Evolutionary conservation across 2,888 invertebrate species (phyloP).

Genomic region (Cyaniris semiargus): DNA sequence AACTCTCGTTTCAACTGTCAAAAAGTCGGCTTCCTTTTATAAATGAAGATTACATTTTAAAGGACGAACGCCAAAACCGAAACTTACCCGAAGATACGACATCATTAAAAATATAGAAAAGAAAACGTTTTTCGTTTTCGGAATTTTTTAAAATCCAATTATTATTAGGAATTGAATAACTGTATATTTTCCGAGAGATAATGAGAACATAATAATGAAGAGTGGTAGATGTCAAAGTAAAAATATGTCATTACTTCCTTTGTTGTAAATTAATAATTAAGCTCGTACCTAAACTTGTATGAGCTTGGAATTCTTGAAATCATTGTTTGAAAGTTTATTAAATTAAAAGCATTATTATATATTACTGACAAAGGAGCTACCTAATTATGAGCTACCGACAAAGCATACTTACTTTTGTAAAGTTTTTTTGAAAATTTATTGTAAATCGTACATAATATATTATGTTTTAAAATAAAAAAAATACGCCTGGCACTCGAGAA

Average conservation of each 20-base stretch:
- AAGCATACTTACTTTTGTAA: neutral
- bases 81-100: constrained; percentile 3
- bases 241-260: constrained; percentile 25
- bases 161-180: constrained; percentile 6
- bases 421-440: neutral
- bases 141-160: constrained; percentile 18
- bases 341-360: neutral
- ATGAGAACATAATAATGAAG: constrained; percentile 8
- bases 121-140: neutral
- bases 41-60: constrained; percentile 1
- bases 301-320: constrained; percentile 6
- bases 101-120: constrained; percentile 11
- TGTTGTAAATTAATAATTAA: constrained; percentile 22
- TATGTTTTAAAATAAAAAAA: too few relatives aligned
- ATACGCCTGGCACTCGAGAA: too few relatives aligned
- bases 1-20: neutral
- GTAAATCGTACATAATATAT: neutral
- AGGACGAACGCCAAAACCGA: constrained; percentile 12
- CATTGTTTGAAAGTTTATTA: constrained; percentile 3
- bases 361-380: neutral
- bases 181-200: constrained; percentile 1
- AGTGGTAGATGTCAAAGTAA: constrained; percentile 22
- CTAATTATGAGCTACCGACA: neutral
- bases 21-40: neutral
- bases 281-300: constrained; percentile 2